phyloP scores from a whole-genome alignment of 2,888 invertebrate species.

The Trissonchulus latispiculum region DNA sequence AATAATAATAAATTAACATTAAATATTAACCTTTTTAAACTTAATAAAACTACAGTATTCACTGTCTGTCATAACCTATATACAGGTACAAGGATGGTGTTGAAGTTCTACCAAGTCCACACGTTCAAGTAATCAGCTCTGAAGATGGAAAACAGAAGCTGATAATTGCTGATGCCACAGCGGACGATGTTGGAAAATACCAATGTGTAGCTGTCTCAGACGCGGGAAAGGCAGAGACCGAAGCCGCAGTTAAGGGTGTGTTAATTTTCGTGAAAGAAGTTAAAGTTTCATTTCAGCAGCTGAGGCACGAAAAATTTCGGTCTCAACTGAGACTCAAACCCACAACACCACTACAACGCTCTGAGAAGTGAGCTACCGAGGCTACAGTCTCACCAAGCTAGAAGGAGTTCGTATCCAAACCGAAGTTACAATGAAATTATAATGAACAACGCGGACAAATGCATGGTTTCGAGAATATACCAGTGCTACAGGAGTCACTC shows the following conservation, averaged over 20 bases:
- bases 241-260: constrained; percentile 17
- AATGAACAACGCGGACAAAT: too few relatives aligned
- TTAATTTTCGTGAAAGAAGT: neutral
- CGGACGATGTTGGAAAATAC: constrained; percentile 37
- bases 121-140: constrained; percentile 17
- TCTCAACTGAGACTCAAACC: neutral
- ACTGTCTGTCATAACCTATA: too few relatives aligned
- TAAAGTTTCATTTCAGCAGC: neutral
- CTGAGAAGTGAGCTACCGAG: too few relatives aligned
- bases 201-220: constrained; percentile 34
- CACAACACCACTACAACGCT: too few relatives aligned
- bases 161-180: constrained; percentile 10
- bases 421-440: too few relatives aligned
- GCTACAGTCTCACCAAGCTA: too few relatives aligned
- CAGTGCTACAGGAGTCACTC: too few relatives aligned
- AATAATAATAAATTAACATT: too few relatives aligned
- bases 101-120: constrained; percentile 54
- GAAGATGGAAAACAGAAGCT: constrained; percentile 22
- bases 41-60: too few relatives aligned
- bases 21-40: too few relatives aligned
- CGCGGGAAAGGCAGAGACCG: constrained; percentile 28
- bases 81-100: constrained; percentile 66
- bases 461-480: too few relatives aligned
- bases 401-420: too few relatives aligned
- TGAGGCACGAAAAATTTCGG: neutral